Evolutionary conservation across 1,140 invertebrate species (phyloP).

Genomic region (Pissodes strobi): DNA sequence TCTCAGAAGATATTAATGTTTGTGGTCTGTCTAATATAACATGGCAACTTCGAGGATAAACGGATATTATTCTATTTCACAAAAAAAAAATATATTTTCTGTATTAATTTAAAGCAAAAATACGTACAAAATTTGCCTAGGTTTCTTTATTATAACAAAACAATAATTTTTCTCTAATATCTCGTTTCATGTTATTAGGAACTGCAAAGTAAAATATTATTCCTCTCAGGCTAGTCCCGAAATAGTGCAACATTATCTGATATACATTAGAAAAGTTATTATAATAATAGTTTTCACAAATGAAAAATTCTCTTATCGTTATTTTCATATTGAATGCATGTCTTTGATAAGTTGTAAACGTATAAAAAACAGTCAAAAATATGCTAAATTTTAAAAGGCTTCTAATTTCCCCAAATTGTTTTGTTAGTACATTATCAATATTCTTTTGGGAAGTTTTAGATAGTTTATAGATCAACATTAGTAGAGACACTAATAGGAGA

Average conservation of each 20-base stretch:
- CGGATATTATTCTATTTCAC: no score
- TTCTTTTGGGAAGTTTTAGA: conserved; percentile 36
- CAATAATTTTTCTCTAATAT: conserved; percentile 38
- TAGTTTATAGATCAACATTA: conserved; percentile 46
- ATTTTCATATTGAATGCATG: conserved; percentile 43
- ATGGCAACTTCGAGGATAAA: no score
- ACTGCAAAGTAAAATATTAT: conserved; percentile 43
- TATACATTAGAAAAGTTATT: conserved; percentile 36
- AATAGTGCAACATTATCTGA: conserved; percentile 47
- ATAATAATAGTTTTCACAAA: conserved; percentile 41
- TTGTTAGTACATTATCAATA: conserved; percentile 42
- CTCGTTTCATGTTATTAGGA: conserved; percentile 43
- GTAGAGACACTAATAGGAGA: conserved; percentile 41
- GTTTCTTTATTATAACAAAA: conserved; percentile 41
- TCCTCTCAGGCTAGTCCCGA: conserved; percentile 36
- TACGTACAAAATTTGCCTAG: conserved; percentile 9
- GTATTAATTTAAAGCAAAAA: no score
- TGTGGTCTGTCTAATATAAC: no score
- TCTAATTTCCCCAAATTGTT: conserved; percentile 44
- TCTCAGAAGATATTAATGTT: no score
- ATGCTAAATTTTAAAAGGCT: conserved; percentile 45
- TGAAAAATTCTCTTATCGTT: conserved; percentile 34
- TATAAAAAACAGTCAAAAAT: conserved; percentile 40
- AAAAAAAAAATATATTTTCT: neutral
- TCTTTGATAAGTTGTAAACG: conserved; percentile 47